Evolutionary conservation across 2,113 vertebrate species (phyloP), one percentile per base, ranked within the genome.

Genomic region (Microcebus tavaratra): DNA sequence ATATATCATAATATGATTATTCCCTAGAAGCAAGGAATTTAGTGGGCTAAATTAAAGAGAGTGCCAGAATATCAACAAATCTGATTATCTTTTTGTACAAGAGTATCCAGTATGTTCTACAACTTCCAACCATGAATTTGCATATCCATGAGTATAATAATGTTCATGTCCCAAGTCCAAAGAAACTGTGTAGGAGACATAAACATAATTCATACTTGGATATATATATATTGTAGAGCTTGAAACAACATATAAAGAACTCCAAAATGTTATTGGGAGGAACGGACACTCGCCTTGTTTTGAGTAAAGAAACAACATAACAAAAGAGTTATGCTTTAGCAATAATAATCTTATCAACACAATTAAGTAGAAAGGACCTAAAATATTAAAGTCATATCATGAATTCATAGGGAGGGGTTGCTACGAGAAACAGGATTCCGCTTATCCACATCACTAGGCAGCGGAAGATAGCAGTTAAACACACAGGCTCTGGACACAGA

Each of bases 221-320:
- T 23, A 78, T 29, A 1, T 2, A 1, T 2, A 39, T 0, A 23
- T 29, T 34, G 8, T 2, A 75, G n/a, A 57, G 27, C 31, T 2
- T 48, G 79, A 31, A 59, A 63, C 82, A 45, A 48, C 42, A 55
- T 1, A 36, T 1, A 65, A 20, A 29, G 18, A 68, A 55, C 8
- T 36, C 20, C 53, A 39, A 34, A 75, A 11, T 1, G 31, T 29
- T 6, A n/a, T 1, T 0, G 10, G 75, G 61, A 31, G 31, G 13
- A 8, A 18, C 0, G 45, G 55, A 45, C 31, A 13, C n/a, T 0
- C 2, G 53, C 15, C 91, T 25, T 6, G 7, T 50, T 57, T 85
- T 39, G 27, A 23, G 36, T 18, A 18, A 67, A 48, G 34, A 78
- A 90, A 42, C 59, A 82, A 59, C 8, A 25, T 29, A 65, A 83